A percentile compares a stretch with the other conserved stretches of the same genome.
These are phyloP conservation scores for Arizona elegans DNA, from an alignment of 2,113 vertebrate genomes.

Conservation along the genomic window DNA sequence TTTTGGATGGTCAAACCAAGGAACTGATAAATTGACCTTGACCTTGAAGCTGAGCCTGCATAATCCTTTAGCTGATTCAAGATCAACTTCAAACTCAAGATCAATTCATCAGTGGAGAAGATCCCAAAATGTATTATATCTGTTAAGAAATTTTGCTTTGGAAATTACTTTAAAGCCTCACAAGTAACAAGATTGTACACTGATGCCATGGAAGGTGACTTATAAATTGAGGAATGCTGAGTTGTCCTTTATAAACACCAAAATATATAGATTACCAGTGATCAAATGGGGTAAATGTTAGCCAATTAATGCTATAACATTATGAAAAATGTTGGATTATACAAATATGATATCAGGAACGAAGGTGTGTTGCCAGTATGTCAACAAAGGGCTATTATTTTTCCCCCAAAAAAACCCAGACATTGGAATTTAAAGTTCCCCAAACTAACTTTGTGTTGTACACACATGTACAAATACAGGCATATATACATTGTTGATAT, in stretches of 20 bases:
- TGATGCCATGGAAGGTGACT: neutral
- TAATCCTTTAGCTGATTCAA: neutral
- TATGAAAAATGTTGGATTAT: conserved; percentile 16
- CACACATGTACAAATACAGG: neutral
- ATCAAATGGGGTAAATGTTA: neutral
- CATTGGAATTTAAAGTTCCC: neutral
- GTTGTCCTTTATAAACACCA: neutral
- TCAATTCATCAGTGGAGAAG: neutral
- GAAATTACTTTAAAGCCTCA: neutral
- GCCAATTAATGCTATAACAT: neutral
- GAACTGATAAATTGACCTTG: neutral
- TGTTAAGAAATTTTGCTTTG: neutral
- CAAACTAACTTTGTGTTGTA: neutral
- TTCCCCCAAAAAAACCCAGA: neutral
- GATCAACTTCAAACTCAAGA: neutral
- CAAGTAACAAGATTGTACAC: neutral
- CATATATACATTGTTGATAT: neutral
- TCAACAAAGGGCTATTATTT: neutral
- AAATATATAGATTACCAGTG: neutral
- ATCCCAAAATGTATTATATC: neutral
- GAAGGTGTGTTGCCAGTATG: neutral
- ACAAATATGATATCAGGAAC: neutral
- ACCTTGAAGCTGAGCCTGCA: neutral
- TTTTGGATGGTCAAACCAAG: neutral
- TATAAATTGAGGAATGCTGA: neutral